phyloP scores from a whole-genome alignment of 2,797 vertebrate species.

The Halcyon leucocephala region DNA sequence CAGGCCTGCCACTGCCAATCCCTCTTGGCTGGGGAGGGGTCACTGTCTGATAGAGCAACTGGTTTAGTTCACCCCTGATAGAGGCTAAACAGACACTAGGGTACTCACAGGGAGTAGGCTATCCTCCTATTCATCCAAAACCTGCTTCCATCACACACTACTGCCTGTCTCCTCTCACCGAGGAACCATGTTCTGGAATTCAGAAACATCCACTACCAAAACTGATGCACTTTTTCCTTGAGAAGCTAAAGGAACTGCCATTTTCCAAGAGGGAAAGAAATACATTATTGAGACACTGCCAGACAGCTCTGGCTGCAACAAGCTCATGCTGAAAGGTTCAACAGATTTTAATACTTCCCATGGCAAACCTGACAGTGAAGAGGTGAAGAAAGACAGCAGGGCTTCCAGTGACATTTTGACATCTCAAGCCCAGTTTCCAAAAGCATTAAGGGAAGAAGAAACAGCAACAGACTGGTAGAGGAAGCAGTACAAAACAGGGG shows the following conservation, averaged over 20 bases:
- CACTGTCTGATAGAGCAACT: too few species aligned
- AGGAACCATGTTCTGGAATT: not conserved
- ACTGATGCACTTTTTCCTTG: not conserved
- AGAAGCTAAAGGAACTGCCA: not conserved
- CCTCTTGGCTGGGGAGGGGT: too few species aligned
- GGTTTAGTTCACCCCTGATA: too few species aligned
- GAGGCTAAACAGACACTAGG: too few species aligned
- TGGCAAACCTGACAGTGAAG: not conserved
- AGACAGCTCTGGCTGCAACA: not conserved
- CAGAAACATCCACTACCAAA: not conserved
- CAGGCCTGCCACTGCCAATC: too few species aligned
- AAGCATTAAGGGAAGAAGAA: not conserved
- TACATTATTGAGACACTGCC: not conserved
- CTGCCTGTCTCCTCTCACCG: not conserved
- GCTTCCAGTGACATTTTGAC: not conserved
- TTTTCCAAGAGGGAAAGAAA: not conserved
- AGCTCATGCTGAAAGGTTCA: not conserved
- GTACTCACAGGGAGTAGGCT: not conserved
- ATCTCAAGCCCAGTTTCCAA: not conserved
- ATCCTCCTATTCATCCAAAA: not conserved
- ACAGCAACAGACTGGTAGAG: not conserved
- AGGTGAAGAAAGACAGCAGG: not conserved
- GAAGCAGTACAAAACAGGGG: not conserved
- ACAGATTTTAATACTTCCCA: not conserved
- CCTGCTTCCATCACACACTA: not conserved